Conservation (phyloP, 2,113 vertebrate genomes). For the Vulpes lagopus region DNA sequence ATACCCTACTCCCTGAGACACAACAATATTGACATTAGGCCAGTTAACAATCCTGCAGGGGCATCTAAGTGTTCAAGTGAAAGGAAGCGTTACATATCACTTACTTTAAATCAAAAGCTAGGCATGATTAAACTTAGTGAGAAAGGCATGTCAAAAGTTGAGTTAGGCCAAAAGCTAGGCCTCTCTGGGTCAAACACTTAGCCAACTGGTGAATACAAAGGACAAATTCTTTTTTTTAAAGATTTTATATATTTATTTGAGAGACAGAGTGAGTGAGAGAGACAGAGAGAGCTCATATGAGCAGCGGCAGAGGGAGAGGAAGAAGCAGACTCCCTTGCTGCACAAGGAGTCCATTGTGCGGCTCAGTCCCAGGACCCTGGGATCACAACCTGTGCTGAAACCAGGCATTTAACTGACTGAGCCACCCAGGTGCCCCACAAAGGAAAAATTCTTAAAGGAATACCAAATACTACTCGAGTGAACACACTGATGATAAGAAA, state of each 20-base stretch:
- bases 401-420: too few relatives aligned
- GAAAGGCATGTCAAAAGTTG: neutral
- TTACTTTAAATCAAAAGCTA: neutral
- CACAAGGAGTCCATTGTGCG: too few relatives aligned
- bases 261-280: too few relatives aligned
- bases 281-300: too few relatives aligned
- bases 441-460: neutral
- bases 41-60: neutral
- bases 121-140: neutral
- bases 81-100: neutral
- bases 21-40: neutral
- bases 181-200: neutral
- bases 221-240: too few relatives aligned
- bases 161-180: neutral
- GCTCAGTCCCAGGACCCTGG: too few relatives aligned
- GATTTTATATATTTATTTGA: too few relatives aligned
- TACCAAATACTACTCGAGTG: neutral
- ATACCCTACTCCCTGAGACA: neutral
- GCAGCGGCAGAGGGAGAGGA: too few relatives aligned
- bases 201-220: neutral
- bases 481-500: neutral
- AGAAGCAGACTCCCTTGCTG: too few relatives aligned
- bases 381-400: too few relatives aligned
- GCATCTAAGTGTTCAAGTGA: neutral
- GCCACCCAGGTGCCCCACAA: neutral